Evolutionary conservation across 2,888 invertebrate genomes (phyloP).

Genomic region (Pinctada fucata): DNA sequence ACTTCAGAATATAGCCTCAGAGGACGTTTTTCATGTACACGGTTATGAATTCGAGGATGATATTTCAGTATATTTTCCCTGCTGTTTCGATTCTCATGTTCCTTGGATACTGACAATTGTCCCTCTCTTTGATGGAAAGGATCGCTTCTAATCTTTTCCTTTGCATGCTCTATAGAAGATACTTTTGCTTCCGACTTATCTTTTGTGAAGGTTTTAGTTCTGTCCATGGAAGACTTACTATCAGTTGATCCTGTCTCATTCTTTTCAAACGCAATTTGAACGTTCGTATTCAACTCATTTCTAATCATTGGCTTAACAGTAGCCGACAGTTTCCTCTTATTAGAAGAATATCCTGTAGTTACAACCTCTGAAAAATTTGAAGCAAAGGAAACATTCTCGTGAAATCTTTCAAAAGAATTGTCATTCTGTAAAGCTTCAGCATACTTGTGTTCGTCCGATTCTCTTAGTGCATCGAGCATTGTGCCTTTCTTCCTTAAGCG

Average conservation of each 20-base stretch:
- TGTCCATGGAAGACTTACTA: not conserved
- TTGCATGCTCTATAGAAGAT: not conserved
- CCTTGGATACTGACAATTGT: no score
- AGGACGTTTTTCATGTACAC: not conserved
- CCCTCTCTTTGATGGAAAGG: no score
- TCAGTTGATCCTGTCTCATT: no score
- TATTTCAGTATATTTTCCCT: conserved; percentile 12
- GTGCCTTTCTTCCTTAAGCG: not conserved
- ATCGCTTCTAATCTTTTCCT: not conserved
- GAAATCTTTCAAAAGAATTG: conserved; percentile 8
- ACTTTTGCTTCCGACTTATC: conserved; percentile 10
- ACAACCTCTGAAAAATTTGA: not conserved
- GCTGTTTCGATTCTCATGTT: no score
- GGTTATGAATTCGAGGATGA: conserved; percentile 18
- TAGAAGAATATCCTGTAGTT: not conserved
- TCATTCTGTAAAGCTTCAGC: not conserved
- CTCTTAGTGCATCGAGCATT: not conserved
- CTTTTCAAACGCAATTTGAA: no score
- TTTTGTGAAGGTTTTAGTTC: conserved; percentile 20
- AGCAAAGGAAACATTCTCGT: not conserved
- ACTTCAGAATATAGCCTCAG: conserved; percentile 14
- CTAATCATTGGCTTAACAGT: conserved; percentile 7
- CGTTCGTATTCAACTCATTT: not conserved
- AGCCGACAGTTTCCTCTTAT: not conserved
- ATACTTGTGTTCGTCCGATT: not conserved